phyloP scores from a whole-genome alignment of 2,113 vertebrate species.

The Nesoenas mayeri region DNA sequence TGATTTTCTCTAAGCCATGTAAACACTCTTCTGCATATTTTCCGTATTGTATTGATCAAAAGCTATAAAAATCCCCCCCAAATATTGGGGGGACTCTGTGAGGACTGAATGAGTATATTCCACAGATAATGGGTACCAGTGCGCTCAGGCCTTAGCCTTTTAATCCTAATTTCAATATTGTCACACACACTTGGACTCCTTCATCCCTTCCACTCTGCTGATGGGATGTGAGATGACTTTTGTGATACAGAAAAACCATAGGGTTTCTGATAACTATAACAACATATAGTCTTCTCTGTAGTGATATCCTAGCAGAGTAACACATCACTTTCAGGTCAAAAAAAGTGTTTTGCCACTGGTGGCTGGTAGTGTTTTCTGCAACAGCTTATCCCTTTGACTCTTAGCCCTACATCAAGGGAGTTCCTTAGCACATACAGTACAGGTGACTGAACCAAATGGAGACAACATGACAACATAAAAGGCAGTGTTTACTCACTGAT shows the following conservation, averaged over 20 bases:
- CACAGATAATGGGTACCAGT: neutral
- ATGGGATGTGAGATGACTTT: neutral
- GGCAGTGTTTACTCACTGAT: neutral
- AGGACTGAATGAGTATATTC: neutral
- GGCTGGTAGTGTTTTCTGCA: neutral
- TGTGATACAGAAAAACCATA: neutral
- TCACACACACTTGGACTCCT: neutral
- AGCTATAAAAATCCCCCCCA: neutral
- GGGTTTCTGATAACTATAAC: neutral
- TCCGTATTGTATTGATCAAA: neutral
- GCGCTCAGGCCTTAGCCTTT: neutral
- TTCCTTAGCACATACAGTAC: neutral
- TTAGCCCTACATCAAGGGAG: neutral
- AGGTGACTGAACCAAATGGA: neutral
- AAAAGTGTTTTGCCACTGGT: neutral
- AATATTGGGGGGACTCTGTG: neutral
- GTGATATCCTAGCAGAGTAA: neutral
- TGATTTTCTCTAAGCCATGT: neutral
- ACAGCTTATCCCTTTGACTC: neutral
- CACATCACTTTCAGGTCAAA: neutral
- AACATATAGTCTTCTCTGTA: neutral
- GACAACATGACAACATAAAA: neutral
- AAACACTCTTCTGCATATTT: neutral
- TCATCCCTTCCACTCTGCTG: neutral
- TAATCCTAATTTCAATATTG: neutral